Percentiles rank a stretch among this genome's conserved stretches.
Evolutionary conservation across 2,888 invertebrate species (phyloP).

Genomic region (Pardosa pseudoannulata): DNA sequence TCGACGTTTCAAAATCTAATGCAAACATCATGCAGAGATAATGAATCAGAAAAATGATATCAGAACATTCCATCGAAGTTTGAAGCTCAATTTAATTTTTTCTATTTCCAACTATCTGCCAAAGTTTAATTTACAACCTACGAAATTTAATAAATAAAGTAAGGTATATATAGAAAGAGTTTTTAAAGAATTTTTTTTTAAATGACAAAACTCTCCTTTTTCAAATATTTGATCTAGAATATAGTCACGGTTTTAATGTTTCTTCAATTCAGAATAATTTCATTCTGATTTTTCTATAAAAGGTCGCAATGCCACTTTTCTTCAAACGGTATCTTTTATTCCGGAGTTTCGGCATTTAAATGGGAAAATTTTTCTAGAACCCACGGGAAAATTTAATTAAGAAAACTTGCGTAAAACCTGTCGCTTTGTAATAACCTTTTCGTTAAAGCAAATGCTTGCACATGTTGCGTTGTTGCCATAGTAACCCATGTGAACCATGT

Average conservation of each 20-base stretch:
- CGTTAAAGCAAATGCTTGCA: slow-evolving; percentile 60
- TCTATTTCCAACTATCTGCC: too few species aligned
- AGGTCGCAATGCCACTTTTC: slow-evolving; percentile 28
- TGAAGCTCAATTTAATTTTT: too few species aligned
- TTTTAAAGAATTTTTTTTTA: too few species aligned
- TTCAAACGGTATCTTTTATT: slow-evolving; percentile 12
- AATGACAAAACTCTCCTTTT: too few species aligned
- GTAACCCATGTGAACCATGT: slow-evolving; percentile 39
- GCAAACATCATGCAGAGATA: too few species aligned
- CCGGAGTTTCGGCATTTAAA: slow-evolving; percentile 52
- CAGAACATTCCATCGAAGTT: too few species aligned
- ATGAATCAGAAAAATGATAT: too few species aligned
- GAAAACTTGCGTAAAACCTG: slow-evolving; percentile 70
- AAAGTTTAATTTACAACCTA: too few species aligned
- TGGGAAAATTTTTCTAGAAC: slow-evolving; percentile 53
- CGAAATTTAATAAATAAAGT: too few species aligned
- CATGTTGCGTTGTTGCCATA: slow-evolving; percentile 70
- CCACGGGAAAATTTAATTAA: slow-evolving; percentile 68
- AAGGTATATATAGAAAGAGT: too few species aligned
- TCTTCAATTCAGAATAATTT: not conserved
- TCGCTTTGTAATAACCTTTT: slow-evolving; percentile 72
- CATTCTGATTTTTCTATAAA: not conserved
- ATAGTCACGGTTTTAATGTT: not conserved
- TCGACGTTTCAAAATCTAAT: too few species aligned
- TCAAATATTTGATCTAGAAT: too few species aligned